phyloP scores from a whole-genome alignment of 1,140 invertebrate species.

The Anastatus disparis region DNA sequence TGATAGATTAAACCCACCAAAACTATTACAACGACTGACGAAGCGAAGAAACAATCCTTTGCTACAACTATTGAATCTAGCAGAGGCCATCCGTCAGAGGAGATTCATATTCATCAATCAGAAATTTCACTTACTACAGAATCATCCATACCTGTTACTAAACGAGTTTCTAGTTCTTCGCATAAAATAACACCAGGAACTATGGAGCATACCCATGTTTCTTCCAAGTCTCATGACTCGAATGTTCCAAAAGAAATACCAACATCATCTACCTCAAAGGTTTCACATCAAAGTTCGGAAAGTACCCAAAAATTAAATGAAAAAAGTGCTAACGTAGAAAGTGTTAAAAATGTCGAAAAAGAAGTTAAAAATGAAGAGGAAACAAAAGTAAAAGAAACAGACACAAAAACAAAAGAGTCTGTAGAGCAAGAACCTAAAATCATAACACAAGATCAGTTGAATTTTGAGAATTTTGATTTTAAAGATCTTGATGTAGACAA shows the following conservation, averaged over 20 bases:
- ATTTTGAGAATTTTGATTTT: slow-evolving; percentile 64
- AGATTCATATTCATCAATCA: background rate
- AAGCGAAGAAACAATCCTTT: slow-evolving; percentile 46
- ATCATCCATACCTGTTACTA: background rate
- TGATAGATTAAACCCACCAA: slow-evolving; percentile 33
- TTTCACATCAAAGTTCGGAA: background rate
- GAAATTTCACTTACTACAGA: background rate
- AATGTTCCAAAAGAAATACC: background rate
- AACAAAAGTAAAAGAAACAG: slow-evolving; percentile 29
- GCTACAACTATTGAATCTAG: slow-evolving; percentile 49
- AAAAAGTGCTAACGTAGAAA: slow-evolving; percentile 14
- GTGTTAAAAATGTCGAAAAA: background rate
- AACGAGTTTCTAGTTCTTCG: background rate
- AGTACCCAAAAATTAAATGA: slow-evolving; percentile 22
- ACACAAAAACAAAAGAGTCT: slow-evolving; percentile 30
- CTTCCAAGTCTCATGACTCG: slow-evolving; percentile 11
- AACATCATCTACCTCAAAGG: background rate
- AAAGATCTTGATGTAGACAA: slow-evolving; percentile 62
- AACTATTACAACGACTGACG: slow-evolving; percentile 42
- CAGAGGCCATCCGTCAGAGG: slow-evolving; percentile 56
- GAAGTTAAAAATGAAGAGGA: slow-evolving; percentile 36
- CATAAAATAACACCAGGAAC: slow-evolving; percentile 2
- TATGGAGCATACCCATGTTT: background rate
- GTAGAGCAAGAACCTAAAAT: slow-evolving; percentile 50
- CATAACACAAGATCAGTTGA: slow-evolving; percentile 53